phyloP scores from a whole-genome alignment of 53 echinoderm and acorn worm species.

The Mesocentrotus franciscanus region DNA sequence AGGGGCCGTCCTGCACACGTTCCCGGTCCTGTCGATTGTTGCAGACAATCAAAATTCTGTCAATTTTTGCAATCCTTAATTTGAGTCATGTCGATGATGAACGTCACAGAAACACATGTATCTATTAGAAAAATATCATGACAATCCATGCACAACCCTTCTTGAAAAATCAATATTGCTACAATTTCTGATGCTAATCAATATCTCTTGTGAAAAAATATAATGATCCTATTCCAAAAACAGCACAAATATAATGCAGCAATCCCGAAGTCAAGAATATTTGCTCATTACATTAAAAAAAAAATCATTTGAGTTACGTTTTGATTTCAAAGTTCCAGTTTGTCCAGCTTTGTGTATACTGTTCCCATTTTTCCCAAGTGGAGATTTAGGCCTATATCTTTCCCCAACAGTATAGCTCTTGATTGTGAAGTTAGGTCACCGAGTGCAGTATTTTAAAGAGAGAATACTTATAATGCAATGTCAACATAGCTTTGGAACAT shows the following conservation, averaged over 20 bases:
- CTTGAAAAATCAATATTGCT: constrained; percentile 7
- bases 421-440: background rate
- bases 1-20: background rate
- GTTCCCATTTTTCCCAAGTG: background rate
- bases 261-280: background rate
- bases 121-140: constrained; percentile 28
- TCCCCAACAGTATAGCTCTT: background rate
- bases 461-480: background rate
- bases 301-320: background rate
- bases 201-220: background rate
- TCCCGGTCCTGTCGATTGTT: background rate
- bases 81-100: background rate
- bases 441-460: no score
- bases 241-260: background rate
- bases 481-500: background rate
- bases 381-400: background rate
- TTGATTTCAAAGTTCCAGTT: background rate
- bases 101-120: constrained; percentile 3
- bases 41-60: background rate
- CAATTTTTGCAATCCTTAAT: background rate
- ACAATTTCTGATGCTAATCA: background rate
- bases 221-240: background rate
- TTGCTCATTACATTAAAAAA: background rate
- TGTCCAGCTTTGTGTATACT: background rate
- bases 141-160: background rate